A percentile compares a stretch with the other conserved stretches of the same genome.
These are phyloP conservation scores for Microchrysa polita DNA, from an alignment of 2,888 invertebrate species.

Conservation along the genomic window DNA sequence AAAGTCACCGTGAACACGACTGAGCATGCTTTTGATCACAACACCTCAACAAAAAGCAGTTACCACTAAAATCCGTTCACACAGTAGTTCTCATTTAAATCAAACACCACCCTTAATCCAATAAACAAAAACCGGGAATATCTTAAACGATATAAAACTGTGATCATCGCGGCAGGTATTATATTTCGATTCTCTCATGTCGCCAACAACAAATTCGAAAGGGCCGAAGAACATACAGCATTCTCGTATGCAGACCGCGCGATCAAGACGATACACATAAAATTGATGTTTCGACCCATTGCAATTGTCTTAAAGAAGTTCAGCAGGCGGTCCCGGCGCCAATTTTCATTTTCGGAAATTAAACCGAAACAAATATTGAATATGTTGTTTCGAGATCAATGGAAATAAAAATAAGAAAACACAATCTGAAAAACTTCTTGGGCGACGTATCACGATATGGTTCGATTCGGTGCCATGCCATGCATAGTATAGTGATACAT, in stretches of 20 bases:
- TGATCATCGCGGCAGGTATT: conserved; percentile 41
- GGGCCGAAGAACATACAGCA: not conserved
- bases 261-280: conserved; percentile 23
- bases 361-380: conserved; percentile 35
- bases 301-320: conserved; percentile 39
- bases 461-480: not conserved
- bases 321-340: conserved; percentile 46
- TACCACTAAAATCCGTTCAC: too few relatives aligned
- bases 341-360: conserved; percentile 41
- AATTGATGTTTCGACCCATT: conserved; percentile 37
- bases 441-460: conserved; percentile 1
- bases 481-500: conserved; percentile 36
- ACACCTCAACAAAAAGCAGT: too few relatives aligned
- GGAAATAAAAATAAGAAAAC: not conserved
- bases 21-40: too few relatives aligned
- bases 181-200: not conserved
- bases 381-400: not conserved
- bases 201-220: not conserved
- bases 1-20: too few relatives aligned
- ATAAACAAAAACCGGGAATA: not conserved
- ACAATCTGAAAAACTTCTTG: not conserved
- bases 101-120: not conserved
- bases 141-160: conserved; percentile 34
- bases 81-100: too few relatives aligned
- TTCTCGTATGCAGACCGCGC: conserved; percentile 1